phyloP scores from a whole-genome alignment of 2,888 invertebrate genomes.

The Melipona beecheii region DNA sequence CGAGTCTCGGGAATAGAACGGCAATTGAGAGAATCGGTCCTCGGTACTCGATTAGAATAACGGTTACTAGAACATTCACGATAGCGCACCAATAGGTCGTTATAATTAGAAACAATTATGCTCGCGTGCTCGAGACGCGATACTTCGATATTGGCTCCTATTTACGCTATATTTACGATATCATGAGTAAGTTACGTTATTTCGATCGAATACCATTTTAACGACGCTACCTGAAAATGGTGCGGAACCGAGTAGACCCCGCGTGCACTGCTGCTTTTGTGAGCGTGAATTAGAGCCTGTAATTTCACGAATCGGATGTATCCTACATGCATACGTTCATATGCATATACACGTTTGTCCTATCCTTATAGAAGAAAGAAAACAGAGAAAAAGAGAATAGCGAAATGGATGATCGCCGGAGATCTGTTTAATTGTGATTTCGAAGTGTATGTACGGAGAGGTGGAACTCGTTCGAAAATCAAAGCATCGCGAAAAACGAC shows the following conservation, averaged over 20 bases:
- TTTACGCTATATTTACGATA: constrained; percentile 24
- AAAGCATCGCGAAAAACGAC: constrained; percentile 12
- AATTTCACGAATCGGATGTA: constrained; percentile 50
- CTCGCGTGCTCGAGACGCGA: constrained; percentile 45
- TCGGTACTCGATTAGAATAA: constrained; percentile 7
- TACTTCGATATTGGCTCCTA: constrained; percentile 25
- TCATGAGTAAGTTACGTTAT: constrained; percentile 1
- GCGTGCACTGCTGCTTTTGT: constrained; percentile 26
- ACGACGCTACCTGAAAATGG: constrained; percentile 42
- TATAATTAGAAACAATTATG: constrained; percentile 58
- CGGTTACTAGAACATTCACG: constrained; percentile 52
- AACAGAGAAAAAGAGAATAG: neutral
- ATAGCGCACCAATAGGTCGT: constrained; percentile 41
- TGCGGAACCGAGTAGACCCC: constrained; percentile 38
- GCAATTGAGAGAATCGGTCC: constrained; percentile 24
- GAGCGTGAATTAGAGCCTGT: constrained; percentile 53
- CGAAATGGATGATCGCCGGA: neutral
- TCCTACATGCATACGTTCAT: constrained; percentile 30
- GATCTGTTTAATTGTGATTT: neutral
- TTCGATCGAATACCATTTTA: constrained; percentile 47
- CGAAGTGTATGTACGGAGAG: neutral
- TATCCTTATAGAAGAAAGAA: neutral
- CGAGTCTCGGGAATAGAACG: neutral
- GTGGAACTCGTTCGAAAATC: neutral
- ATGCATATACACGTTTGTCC: neutral